Percentiles rank a stretch among this genome's conserved stretches.
Conservation (phyloP, 2,113 vertebrate species). For the Lycaon pictus region DNA sequence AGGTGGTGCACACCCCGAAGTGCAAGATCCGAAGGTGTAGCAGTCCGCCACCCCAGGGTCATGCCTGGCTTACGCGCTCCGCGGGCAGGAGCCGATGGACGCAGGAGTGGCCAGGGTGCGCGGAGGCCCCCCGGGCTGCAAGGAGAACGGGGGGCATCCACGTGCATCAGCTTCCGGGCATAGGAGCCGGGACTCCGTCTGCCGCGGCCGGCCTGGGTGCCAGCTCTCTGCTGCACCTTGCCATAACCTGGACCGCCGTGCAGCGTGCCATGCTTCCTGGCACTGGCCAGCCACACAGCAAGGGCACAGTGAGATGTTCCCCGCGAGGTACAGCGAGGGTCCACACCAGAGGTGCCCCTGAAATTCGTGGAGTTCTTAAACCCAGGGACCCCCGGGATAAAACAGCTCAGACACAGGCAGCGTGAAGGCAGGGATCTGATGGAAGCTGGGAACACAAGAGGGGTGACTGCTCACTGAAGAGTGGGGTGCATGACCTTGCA, state of each 20-base stretch:
- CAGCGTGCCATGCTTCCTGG: not conserved
- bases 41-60: not conserved
- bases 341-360: not conserved
- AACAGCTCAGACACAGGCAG: not conserved
- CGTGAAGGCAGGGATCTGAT: not conserved
- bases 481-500: too few species aligned
- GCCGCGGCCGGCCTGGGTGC: not conserved
- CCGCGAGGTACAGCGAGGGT: not conserved
- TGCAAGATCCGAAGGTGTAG: not conserved
- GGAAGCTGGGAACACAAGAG: not conserved
- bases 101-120: not conserved
- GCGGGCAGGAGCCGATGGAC: not conserved
- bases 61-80: not conserved
- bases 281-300: not conserved
- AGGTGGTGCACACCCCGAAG: fast-evolving
- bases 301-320: not conserved
- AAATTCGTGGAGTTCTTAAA: not conserved
- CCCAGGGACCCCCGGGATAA: not conserved
- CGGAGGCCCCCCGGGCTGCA: not conserved
- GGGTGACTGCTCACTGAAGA: not conserved
- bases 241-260: not conserved
- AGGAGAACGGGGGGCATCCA: not conserved
- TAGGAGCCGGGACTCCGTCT: fast-evolving
- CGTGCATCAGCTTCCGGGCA: not conserved
- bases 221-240: not conserved